Base-by-base conservation (phyloP, 1,140 invertebrate genomes). In the Pachypeltis micranthus region DNA sequence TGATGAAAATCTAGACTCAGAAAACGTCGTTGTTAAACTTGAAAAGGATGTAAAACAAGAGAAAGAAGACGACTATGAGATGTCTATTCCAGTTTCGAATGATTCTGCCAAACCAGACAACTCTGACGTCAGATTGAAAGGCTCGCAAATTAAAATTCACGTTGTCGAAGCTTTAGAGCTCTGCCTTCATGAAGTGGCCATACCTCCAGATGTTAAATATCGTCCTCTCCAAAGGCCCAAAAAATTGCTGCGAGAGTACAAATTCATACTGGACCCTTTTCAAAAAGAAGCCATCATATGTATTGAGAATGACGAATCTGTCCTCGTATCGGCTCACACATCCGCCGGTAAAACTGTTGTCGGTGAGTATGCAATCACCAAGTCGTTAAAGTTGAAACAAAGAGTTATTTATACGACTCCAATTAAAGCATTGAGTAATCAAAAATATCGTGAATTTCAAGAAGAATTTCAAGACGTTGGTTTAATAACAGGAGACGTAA, bases 261-360 rank as follows among this genome's bases (percentile, higher is more conserved):
- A 86, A 67, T 99, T 99, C 72, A 85, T 88, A 60, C 78, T 99
- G 24, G 97, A 99, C 86, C 88, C 95, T 0, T 99, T 99, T 78
- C 97, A 99, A 75, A 93, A 91, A 70, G 91, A 99, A 79, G 95
- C 97, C 2, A 91, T 99, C 63, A 76, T 92, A 26, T 99, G 96
- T 76, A 88, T 99, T 67, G 95, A 99, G 72, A 99, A 99, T 75
- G 88, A 94, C 72, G 95, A 93, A 71, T 98, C 95, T 23, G 96
- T 99, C 10, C 79, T 99, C 23, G 96, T 99, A 0, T 98, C 96
- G 0, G 96, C 97, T 27, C 97, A 99, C 74, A 99, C 97, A 2
- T 99, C 96, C n/a, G 96, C 97, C 64, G 97, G 97, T 55, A 99
- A 99, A 84, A 99, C 96, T 57, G 96, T 98, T 23, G 93, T 98